Base-by-base conservation (phyloP, 2,113 vertebrate genomes). In the Amblyopsis rosae region DNA sequence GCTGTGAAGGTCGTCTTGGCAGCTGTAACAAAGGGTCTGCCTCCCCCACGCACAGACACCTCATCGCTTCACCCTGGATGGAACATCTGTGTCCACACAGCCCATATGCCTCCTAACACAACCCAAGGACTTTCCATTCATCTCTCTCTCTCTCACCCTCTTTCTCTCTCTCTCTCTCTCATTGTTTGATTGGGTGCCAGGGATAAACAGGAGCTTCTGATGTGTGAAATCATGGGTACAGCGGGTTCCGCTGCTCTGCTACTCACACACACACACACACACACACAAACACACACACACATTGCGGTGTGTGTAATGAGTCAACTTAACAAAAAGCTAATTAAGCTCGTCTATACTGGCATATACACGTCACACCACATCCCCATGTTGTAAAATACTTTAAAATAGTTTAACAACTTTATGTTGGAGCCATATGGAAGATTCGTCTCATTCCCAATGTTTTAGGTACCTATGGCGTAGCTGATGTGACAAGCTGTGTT, bases 151-250 rank as follows among this genome's bases (percentile, higher is more conserved):
- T 60, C 48, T 50, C 49, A 65, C 60, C 51, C 6, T 49, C 68
- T 81, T 13, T 33, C 88, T 89, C 89, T 89, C 77, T 72, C 77
- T 73, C 74, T 79, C 74, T 67, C 65, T 82, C 50, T 79, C 76
- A 76, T 71, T 86, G 72, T 65, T 55, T 90, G 86, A 89, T 89
- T 75, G 69, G 73, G 73, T 67, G 84, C 87, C 86, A 81, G 85
- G 26, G 67, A 68, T 77, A 84, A 79, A 75, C 75, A 81, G 59
- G 59, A 3, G 8, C 65, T 80, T 67, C 66, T 64, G 75, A 80
- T 69, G 68, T 59, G 68, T 16, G 6, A 55, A 69, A 73, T 80
- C 72, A 67, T 46, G 47, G 26, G 41, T 50, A 59, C 74, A 50
- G 33, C 41, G 54, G 75, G 80, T 65, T 47, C 69, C 63, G 67